Conservation (phyloP, 2,888 invertebrate species). For the Julus scanicus region DNA sequence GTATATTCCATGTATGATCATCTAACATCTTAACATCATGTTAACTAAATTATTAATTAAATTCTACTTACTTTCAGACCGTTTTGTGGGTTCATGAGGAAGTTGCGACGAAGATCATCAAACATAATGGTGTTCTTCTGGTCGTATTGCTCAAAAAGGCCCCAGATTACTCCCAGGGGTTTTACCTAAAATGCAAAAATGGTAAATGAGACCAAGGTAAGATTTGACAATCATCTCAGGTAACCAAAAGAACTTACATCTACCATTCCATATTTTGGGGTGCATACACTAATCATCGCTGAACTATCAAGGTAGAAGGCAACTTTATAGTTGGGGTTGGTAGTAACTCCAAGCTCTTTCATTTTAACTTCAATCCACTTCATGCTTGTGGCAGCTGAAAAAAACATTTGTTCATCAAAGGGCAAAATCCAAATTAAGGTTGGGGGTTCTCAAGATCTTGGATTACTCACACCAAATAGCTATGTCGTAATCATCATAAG, state of each 20-base stretch:
- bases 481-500: slow-evolving; percentile 92
- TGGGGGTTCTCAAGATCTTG: neutral
- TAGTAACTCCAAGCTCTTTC: slow-evolving; percentile 87
- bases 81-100: slow-evolving; percentile 96
- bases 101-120: slow-evolving; percentile 94
- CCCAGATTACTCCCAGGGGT: slow-evolving; percentile 97
- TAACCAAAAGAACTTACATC: slow-evolving; percentile 72
- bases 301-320: slow-evolving; percentile 89
- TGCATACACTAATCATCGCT: slow-evolving; percentile 95
- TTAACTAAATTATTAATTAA: too few species aligned
- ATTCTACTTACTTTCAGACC: slow-evolving; percentile 75
- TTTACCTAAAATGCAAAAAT: slow-evolving; percentile 68
- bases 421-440: too few species aligned
- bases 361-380: slow-evolving; percentile 99
- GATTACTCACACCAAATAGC: slow-evolving; percentile 85
- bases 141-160: slow-evolving; percentile 88
- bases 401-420: neutral
- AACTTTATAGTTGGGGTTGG: slow-evolving; percentile 87
- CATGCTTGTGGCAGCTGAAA: slow-evolving; percentile 89
- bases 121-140: slow-evolving; percentile 97
- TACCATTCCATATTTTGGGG: slow-evolving; percentile 88
- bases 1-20: too few species aligned
- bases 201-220: too few species aligned
- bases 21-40: too few species aligned
- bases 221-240: too few species aligned